Evolutionary conservation across 2,113 vertebrate species (phyloP).

Genomic region (Malurus cyaneus): DNA sequence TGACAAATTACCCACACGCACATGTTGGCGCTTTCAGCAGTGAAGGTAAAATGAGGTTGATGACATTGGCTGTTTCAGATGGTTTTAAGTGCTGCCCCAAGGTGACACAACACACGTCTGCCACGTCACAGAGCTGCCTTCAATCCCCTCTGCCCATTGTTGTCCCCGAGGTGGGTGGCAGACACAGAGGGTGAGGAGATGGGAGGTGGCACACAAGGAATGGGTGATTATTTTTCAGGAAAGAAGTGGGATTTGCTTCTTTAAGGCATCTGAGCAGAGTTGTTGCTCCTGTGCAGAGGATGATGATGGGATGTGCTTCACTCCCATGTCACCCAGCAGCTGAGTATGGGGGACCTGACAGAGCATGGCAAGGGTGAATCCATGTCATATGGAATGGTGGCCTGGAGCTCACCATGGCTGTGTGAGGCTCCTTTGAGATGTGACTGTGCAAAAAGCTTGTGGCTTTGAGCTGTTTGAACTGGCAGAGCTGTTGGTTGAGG

Average conservation of each 20-base stretch:
- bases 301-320: neutral
- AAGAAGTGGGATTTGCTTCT: neutral
- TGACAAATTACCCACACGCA: neutral
- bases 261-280: neutral
- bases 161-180: neutral
- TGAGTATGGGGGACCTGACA: neutral
- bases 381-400: accelerated
- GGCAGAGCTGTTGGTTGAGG: neutral
- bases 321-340: neutral
- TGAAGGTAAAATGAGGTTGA: neutral
- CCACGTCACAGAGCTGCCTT: accelerated
- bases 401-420: accelerated
- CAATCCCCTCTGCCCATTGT: accelerated
- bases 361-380: accelerated
- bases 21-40: neutral
- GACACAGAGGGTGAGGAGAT: neutral
- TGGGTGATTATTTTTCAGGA: neutral
- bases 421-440: neutral
- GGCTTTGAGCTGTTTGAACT: neutral
- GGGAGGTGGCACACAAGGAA: neutral
- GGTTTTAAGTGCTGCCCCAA: neutral
- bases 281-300: neutral
- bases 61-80: neutral
- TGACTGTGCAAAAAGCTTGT: neutral
- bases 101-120: neutral